These are phyloP conservation scores for Mobula birostris DNA, from an alignment of 2,113 vertebrate species.

Conservation along the genomic window DNA sequence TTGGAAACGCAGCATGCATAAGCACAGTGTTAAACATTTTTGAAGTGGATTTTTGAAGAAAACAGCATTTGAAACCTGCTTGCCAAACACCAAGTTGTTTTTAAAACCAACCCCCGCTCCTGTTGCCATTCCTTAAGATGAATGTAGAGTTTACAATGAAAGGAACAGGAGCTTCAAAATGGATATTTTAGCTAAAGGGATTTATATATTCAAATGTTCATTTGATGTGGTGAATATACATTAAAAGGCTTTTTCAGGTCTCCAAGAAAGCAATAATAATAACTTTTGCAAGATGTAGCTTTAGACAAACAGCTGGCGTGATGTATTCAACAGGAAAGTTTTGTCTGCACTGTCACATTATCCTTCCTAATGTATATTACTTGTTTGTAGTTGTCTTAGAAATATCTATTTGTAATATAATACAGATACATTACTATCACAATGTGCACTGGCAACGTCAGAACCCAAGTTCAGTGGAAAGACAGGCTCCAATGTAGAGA, in stretches of 20 bases:
- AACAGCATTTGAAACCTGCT: not conserved
- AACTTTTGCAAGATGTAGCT: not conserved
- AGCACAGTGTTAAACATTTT: not conserved
- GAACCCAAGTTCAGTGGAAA: no score
- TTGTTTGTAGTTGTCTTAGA: not conserved
- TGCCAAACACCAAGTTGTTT: not conserved
- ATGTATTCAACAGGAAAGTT: not conserved
- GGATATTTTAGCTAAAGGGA: not conserved
- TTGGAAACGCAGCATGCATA: not conserved
- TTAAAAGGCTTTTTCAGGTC: not conserved
- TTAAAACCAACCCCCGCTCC: not conserved
- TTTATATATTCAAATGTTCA: not conserved
- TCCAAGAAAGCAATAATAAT: not conserved
- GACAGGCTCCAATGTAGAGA: no score
- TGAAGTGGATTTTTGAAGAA: not conserved
- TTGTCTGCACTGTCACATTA: not conserved
- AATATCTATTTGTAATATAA: not conserved
- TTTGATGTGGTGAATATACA: not conserved
- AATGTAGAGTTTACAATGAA: not conserved
- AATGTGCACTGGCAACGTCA: no score
- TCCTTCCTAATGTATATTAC: not conserved
- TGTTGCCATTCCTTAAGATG: not conserved
- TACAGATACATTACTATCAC: not conserved
- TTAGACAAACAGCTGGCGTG: not conserved
- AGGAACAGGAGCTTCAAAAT: not conserved